Conservation (phyloP, 2,888 invertebrate genomes). For the Apotomis betuletana region DNA sequence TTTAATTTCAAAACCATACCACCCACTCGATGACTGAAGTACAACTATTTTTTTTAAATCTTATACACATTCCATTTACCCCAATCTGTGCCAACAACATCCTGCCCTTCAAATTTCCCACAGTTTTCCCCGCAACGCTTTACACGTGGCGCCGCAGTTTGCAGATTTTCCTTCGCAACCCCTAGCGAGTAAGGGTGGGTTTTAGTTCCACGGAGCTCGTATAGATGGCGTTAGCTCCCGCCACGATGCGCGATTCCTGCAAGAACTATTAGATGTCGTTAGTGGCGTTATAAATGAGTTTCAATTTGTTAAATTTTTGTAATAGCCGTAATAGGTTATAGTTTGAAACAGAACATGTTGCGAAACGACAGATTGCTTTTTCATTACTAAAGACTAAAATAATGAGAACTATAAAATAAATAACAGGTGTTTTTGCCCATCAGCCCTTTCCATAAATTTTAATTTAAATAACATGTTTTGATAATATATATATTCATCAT, state of each 20-base stretch:
- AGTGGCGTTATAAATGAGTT: slow-evolving; percentile 40
- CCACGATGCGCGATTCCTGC: slow-evolving; percentile 42
- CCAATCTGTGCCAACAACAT: background rate
- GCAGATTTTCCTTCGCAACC: slow-evolving; percentile 78
- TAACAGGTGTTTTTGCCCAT: no score
- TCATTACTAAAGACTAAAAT: no score
- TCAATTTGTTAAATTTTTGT: slow-evolving; percentile 9
- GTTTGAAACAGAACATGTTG: background rate
- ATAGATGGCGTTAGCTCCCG: slow-evolving; percentile 66
- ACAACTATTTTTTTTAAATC: no score
- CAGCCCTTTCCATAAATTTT: no score
- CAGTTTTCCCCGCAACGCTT: slow-evolving; percentile 24
- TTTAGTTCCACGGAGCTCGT: slow-evolving; percentile 52
- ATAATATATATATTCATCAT: no score
- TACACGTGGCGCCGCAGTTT: slow-evolving; percentile 68
- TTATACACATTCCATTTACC: background rate
- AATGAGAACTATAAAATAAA: no score
- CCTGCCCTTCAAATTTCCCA: slow-evolving; percentile 6
- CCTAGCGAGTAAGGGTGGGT: slow-evolving; percentile 70
- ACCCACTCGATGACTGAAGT: no score
- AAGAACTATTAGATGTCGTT: slow-evolving; percentile 67
- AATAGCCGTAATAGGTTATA: background rate
- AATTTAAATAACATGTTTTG: no score
- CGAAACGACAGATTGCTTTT: background rate
- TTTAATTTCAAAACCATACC: no score